phyloP scores from a whole-genome alignment of 2,888 invertebrate genomes.

The Belgica antarctica region DNA sequence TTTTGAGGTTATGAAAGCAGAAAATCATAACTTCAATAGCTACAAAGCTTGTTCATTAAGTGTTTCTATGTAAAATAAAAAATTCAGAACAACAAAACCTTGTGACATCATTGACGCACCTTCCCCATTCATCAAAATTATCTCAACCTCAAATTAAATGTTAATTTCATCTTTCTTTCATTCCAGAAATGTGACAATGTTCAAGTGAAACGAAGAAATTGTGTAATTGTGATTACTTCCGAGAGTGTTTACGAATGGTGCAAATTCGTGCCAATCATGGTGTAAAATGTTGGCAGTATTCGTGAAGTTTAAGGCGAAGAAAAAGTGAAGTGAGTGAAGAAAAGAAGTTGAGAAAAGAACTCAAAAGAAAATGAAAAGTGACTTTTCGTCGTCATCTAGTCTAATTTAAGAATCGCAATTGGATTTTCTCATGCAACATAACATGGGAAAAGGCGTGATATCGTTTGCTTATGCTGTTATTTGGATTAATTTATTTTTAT shows the following conservation, averaged over 20 bases:
- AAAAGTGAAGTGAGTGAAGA: constrained; percentile 6
- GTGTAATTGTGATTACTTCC: constrained; percentile 4
- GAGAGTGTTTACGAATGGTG: background rate
- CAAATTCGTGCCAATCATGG: background rate
- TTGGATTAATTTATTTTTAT: constrained; percentile 44
- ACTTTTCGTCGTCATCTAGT: background rate
- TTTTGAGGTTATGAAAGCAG: too few relatives aligned
- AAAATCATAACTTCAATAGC: background rate
- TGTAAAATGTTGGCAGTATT: background rate
- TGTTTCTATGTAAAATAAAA: background rate
- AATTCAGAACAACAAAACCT: background rate
- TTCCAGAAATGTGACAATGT: constrained; percentile 13
- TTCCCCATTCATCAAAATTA: background rate
- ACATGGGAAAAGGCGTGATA: constrained; percentile 40
- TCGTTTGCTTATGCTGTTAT: constrained; percentile 37
- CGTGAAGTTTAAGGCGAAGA: background rate
- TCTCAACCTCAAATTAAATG: background rate
- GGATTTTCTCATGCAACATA: constrained; percentile 34
- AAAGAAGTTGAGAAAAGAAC: background rate
- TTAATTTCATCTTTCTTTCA: background rate
- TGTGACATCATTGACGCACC: background rate
- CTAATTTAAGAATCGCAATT: constrained; percentile 9
- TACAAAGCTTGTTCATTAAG: background rate
- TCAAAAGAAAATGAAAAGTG: background rate
- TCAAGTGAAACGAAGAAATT: background rate